Conservation (phyloP, 2,113 vertebrate species). For the Cichladusa arquata region DNA sequence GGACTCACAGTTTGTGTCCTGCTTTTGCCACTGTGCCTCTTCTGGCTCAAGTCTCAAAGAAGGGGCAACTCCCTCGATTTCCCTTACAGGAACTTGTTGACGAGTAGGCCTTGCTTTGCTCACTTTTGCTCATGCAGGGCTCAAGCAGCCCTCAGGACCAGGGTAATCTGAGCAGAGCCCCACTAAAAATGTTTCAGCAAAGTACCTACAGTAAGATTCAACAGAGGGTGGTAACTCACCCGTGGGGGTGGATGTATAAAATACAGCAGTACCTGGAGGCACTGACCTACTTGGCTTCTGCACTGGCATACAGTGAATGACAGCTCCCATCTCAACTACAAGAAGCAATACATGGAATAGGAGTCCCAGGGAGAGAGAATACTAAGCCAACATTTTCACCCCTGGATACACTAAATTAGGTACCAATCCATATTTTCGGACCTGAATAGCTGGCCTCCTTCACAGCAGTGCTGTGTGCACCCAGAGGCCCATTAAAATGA, state of each 20-base stretch:
- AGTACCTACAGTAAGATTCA: not conserved
- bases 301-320: not conserved
- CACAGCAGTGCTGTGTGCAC: not conserved
- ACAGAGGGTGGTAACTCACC: not conserved
- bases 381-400: not conserved
- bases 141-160: not conserved
- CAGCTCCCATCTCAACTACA: not conserved
- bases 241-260: not conserved
- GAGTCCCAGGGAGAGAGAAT: not conserved
- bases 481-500: not conserved
- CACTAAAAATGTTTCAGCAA: not conserved
- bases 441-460: not conserved
- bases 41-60: not conserved
- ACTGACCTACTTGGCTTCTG: not conserved
- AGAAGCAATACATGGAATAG: not conserved
- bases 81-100: not conserved
- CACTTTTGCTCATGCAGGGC: not conserved
- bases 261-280: not conserved
- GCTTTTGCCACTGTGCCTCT: not conserved
- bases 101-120: not conserved
- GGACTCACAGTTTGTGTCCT: not conserved
- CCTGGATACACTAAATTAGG: not conserved
- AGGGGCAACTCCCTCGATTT: fast-evolving
- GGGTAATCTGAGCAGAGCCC: not conserved
- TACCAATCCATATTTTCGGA: not conserved